Conservation (phyloP, 2,888 invertebrate genomes). For the Hartigia nigra region DNA sequence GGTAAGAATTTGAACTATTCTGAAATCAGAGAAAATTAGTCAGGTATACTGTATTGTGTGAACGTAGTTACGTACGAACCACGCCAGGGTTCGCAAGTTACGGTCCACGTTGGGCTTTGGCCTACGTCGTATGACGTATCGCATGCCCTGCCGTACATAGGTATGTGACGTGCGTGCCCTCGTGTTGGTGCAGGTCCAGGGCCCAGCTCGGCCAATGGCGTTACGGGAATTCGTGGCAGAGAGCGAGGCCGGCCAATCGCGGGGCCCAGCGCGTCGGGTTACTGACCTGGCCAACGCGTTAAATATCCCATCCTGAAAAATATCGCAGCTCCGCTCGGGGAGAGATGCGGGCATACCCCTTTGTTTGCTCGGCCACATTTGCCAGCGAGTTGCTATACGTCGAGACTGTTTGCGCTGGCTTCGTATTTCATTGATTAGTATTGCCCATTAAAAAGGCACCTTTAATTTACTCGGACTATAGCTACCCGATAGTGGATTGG, state of each 20-base stretch:
- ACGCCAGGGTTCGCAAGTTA: constrained; percentile 11
- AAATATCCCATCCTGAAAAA: constrained; percentile 66
- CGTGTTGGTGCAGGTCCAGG: constrained; percentile 65
- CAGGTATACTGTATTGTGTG: not conserved
- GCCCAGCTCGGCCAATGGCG: constrained; percentile 63
- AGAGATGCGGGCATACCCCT: constrained; percentile 53
- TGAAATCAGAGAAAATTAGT: not conserved
- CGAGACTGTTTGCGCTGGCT: constrained; percentile 49
- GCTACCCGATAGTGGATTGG: not conserved
- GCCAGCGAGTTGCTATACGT: constrained; percentile 35
- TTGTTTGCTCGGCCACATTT: constrained; percentile 60
- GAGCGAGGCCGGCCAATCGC: constrained; percentile 58
- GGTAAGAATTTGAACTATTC: not conserved
- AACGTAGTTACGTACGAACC: constrained; percentile 7
- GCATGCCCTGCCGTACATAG: constrained; percentile 39
- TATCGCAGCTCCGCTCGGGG: constrained; percentile 44
- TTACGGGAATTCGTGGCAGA: constrained; percentile 62
- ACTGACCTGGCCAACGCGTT: constrained; percentile 65
- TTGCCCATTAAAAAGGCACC: constrained; percentile 63
- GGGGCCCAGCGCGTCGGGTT: constrained; percentile 57
- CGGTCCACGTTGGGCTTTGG: constrained; percentile 6
- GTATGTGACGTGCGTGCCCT: constrained; percentile 39
- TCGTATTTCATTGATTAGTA: constrained; percentile 65
- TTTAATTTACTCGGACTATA: constrained; percentile 50
- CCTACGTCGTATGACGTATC: constrained; percentile 41